Percentiles rank a stretch among this genome's conserved stretches.
These are phyloP conservation scores for Pelusios castaneus DNA, from an alignment of 2,113 vertebrate genomes.

Conservation along the genomic window DNA sequence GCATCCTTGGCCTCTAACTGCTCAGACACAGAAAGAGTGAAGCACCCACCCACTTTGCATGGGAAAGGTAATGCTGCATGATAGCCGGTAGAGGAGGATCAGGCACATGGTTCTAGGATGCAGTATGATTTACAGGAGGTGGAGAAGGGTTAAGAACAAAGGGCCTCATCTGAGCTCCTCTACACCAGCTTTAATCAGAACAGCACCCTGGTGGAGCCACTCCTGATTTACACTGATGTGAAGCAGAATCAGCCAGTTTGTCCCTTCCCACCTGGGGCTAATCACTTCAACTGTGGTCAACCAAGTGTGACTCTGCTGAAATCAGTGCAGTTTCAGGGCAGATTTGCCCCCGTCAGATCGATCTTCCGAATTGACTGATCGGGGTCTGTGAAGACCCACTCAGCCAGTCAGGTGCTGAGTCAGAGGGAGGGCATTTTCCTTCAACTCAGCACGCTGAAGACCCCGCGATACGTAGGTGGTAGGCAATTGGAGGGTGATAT, in stretches of 20 bases:
- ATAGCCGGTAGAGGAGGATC: neutral
- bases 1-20: neutral
- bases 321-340: neutral
- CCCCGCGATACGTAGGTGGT: too few species aligned
- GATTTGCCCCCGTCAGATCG: too few species aligned
- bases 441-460: too few species aligned
- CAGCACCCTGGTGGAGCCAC: constrained; percentile 13
- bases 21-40: neutral
- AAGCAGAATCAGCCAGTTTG: constrained; percentile 10
- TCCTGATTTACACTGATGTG: neutral
- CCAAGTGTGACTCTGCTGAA: neutral
- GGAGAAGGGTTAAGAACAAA: neutral
- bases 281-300: neutral
- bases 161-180: neutral
- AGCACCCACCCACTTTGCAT: neutral
- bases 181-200: neutral
- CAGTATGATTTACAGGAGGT: too few species aligned
- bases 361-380: too few species aligned
- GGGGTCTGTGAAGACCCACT: too few species aligned
- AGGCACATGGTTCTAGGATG: too few species aligned
- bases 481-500: too few species aligned
- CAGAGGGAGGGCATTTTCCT: too few species aligned
- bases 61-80: neutral
- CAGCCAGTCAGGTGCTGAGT: too few species aligned
- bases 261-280: neutral